Percentiles rank a stretch among this genome's conserved stretches.
Evolutionary conservation across 2,888 invertebrate species (phyloP).

Genomic region (Macrosiphum euphorbiae): DNA sequence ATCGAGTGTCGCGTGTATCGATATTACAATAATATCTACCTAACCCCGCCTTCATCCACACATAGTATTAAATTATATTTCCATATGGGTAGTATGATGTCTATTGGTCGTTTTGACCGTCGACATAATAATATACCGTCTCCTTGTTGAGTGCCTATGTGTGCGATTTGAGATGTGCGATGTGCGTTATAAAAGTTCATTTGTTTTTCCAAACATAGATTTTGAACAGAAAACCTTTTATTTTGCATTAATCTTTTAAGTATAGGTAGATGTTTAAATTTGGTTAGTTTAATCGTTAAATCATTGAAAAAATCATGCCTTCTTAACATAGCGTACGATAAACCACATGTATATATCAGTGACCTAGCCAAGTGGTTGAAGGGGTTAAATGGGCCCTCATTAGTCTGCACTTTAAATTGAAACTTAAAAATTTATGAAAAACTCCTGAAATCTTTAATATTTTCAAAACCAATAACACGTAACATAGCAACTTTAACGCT

Average conservation of each 20-base stretch:
- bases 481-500: too few species aligned
- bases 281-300: background rate
- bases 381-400: too few species aligned
- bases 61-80: background rate
- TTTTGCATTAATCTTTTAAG: background rate
- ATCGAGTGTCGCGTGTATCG: background rate
- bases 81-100: background rate
- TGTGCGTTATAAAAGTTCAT: background rate
- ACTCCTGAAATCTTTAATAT: too few species aligned
- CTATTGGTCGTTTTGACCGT: background rate
- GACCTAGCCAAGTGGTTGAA: too few species aligned
- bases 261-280: background rate
- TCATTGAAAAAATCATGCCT: too few species aligned
- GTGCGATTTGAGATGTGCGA: background rate
- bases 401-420: too few species aligned
- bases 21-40: background rate
- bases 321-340: too few species aligned
- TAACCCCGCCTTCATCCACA: background rate
- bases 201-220: background rate
- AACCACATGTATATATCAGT: too few species aligned
- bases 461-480: too few species aligned
- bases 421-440: too few species aligned
- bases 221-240: background rate
- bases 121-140: background rate
- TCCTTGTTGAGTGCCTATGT: background rate